Percentiles rank a stretch among this genome's conserved stretches.
Conservation (phyloP, 1,140 invertebrate species). For the Amyelois transitella region DNA sequence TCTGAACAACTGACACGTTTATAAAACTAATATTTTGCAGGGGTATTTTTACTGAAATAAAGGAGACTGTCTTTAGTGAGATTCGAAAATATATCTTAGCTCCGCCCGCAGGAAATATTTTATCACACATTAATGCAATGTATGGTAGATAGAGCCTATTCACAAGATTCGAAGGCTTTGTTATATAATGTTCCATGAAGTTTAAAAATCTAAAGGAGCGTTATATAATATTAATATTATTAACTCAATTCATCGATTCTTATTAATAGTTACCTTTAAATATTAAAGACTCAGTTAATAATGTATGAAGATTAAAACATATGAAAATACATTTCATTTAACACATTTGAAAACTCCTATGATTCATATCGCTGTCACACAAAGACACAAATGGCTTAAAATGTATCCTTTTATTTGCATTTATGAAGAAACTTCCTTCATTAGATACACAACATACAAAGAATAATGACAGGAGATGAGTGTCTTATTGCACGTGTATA, state of each 20-base stretch:
- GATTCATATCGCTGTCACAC: neutral
- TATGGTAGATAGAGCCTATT: no score
- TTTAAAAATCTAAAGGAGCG: no score
- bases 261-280: no score
- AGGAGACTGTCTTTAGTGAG: neutral
- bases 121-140: no score
- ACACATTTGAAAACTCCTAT: neutral
- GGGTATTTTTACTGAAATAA: slow-evolving; percentile 9
- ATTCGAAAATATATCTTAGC: neutral
- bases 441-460: neutral
- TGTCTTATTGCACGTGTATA: slow-evolving; percentile 11
- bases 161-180: no score
- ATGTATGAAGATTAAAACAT: neutral
- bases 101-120: no score
- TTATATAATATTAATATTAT: no score
- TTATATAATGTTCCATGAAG: no score
- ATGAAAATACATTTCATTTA: no score
- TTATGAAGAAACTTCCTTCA: neutral
- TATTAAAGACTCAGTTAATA: neutral
- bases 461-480: neutral
- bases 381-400: neutral
- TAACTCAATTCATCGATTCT: no score
- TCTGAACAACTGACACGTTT: slow-evolving; percentile 24
- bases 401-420: neutral
- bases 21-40: slow-evolving; percentile 22